Evolutionary conservation across 2,113 vertebrate genomes (phyloP), one percentile per base, ranked within the genome.

Genomic region (Melanostigma gelatinosum): DNA sequence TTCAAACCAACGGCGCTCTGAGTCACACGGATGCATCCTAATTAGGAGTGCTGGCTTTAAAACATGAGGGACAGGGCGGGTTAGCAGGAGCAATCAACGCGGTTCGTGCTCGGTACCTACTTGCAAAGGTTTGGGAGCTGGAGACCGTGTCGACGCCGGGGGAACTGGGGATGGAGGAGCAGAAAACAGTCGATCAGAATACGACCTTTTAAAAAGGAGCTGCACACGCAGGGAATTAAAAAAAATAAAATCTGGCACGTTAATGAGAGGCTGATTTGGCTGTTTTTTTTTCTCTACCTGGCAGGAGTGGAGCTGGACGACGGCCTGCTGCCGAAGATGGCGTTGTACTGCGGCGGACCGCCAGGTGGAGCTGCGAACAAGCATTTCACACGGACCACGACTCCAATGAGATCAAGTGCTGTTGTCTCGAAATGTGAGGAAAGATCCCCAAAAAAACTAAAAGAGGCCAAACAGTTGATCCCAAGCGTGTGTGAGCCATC

Each of bases 291-390:
- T n/a, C 7, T 16, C 7, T 93, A 95, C 95, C 94, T 95, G 87
- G 94, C 93, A 84, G 95, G 94, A 80, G 94, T 93, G 1, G 95
- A 94, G 86, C 94, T 94, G 69, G 94, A 93, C 0, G 95, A 95
- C 46, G 94, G 84, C 82, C 94, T 93, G 90, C 86, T 96, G 70
- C 93, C 94, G 75, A 96, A 95, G 70, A 96, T 74, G 80, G 94
- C 63, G 84, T 91, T 92, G 91, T 95, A 92, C 78, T 97, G 96
- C 2, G 95, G 79, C 0, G 95, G 93, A 40, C 93, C 95, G 86
- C 63, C 75, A 86, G 95, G 90, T 40, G 94, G 94, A 8, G 91
- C 94, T 94, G 90, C 61, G 55, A 71, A 83, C 84, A 90, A 80
- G 79, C 77, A 74, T 71, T 85, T 64, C 54, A 66, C 24, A 77